These are phyloP conservation scores for Ormyrus thymus DNA, from an alignment of 2,888 invertebrate genomes.

Conservation along the genomic window DNA sequence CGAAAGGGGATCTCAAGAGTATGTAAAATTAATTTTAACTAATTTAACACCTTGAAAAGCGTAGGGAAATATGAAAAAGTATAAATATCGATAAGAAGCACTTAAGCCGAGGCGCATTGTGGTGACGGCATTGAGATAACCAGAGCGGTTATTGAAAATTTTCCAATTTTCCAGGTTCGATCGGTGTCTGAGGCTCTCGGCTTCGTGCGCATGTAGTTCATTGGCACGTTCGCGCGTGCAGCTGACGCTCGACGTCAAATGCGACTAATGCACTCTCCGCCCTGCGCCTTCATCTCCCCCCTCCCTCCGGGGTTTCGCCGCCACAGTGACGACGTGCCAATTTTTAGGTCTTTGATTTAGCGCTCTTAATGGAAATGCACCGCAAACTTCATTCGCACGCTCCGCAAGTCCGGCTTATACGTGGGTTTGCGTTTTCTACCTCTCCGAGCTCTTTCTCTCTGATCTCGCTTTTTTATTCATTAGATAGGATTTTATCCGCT, in stretches of 20 bases:
- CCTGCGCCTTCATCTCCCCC: constrained; percentile 58
- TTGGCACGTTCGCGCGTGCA: constrained; percentile 57
- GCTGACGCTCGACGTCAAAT: constrained; percentile 72
- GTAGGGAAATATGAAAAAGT: neutral
- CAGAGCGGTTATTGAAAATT: constrained; percentile 39
- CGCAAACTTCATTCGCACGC: constrained; percentile 64
- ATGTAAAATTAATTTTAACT: too few species aligned
- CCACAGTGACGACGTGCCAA: constrained; percentile 58
- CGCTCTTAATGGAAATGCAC: constrained; percentile 68
- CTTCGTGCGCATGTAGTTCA: neutral
- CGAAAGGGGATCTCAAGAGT: neutral
- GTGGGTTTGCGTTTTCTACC: too few species aligned
- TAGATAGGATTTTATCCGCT: too few species aligned
- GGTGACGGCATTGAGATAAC: constrained; percentile 20
- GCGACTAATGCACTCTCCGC: constrained; percentile 70
- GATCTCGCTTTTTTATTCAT: constrained; percentile 26
- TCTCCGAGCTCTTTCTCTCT: too few species aligned
- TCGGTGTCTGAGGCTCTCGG: constrained; percentile 4
- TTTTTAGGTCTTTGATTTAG: constrained; percentile 72
- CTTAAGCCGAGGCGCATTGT: constrained; percentile 3
- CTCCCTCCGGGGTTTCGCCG: constrained; percentile 22
- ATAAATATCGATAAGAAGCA: too few species aligned
- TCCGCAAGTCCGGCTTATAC: neutral
- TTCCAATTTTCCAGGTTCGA: constrained; percentile 37
- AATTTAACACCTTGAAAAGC: too few species aligned